Conservation (phyloP, 2,888 invertebrate species). For the Synanthedon tipuliformis region DNA sequence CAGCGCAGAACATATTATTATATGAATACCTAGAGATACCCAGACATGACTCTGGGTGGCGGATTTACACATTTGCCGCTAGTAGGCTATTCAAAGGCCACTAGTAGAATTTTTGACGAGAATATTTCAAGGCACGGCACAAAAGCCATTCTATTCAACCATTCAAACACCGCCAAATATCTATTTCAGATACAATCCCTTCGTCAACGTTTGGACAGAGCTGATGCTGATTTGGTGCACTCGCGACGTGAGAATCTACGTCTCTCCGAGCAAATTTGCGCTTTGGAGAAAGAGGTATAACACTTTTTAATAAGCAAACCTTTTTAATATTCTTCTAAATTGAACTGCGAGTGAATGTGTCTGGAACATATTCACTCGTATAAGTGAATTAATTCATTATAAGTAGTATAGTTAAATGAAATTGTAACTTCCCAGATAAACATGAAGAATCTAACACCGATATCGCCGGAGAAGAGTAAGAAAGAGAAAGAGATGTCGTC, state of each 20-base stretch:
- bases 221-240: slow-evolving; percentile 84
- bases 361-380: too few species aligned
- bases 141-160: too few species aligned
- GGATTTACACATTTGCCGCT: too few species aligned
- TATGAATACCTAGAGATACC: too few species aligned
- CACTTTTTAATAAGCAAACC: not conserved
- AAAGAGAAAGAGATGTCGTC: slow-evolving; percentile 79
- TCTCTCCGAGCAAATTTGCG: slow-evolving; percentile 81
- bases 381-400: too few species aligned
- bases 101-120: too few species aligned
- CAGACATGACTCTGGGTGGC: too few species aligned
- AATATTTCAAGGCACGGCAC: too few species aligned
- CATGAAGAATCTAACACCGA: slow-evolving; percentile 71
- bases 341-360: too few species aligned
- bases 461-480: slow-evolving; percentile 75
- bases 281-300: slow-evolving; percentile 82
- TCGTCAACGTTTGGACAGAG: slow-evolving; percentile 80
- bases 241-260: slow-evolving; percentile 83
- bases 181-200: slow-evolving; percentile 71
- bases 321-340: not conserved
- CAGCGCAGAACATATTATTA: too few species aligned
- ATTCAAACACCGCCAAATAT: not conserved
- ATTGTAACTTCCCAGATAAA: slow-evolving; percentile 51
- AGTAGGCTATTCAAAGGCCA: too few species aligned
- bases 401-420: too few species aligned